Evolutionary conservation across 2,888 invertebrate genomes (phyloP), one percentile per base, ranked within the genome.

Genomic region (Macrosoma leucophasiata): DNA sequence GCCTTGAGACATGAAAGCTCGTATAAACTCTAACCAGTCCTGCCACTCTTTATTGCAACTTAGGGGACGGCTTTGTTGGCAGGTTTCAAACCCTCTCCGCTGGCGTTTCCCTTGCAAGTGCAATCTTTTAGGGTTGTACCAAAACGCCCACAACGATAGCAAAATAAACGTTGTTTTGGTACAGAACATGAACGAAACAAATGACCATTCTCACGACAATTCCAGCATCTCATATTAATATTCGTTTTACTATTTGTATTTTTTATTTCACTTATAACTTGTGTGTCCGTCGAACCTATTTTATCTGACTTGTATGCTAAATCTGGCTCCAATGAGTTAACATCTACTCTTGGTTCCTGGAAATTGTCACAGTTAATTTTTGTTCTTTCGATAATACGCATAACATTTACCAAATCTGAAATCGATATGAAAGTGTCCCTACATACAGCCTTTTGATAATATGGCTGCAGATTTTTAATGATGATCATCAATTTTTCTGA

Each of bases 201-300:
- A 18, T 46, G 44, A 2, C 49, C 46, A 2, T 7, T 14, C 22
- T 35, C 28, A 1, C 44, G 31, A 27, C 46, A 46, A 10, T 40
- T 36, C 46, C 46, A 46, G 22, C 48, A 48, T 8, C 23, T 4
- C 17, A 11, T 23, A 1, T 23, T 31, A 3, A 23, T 11, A 17
- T 4, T 17, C 3, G 12, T 13, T 19, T 21, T 7, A 13, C n/a
- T 21, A 2, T 20, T 20, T 2, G 13, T 4, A 17, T 4, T 8
- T 22, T 14, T n/a, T 30, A 30, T 20, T 22, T 28, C 6, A 7
- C 14, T 28, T 15, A 18, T 5, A 17, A 17, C 4, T 17, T 4
- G 17, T 7, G 6, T 17, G 4, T 17, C 4, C 7, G 4, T 17
- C 17, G n/a, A n/a, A 18, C 9, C 18, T n/a, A n/a, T 7, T 18